phyloP scores from a whole-genome alignment of 2,797 vertebrate species.

The Meriones psammophilus region DNA sequence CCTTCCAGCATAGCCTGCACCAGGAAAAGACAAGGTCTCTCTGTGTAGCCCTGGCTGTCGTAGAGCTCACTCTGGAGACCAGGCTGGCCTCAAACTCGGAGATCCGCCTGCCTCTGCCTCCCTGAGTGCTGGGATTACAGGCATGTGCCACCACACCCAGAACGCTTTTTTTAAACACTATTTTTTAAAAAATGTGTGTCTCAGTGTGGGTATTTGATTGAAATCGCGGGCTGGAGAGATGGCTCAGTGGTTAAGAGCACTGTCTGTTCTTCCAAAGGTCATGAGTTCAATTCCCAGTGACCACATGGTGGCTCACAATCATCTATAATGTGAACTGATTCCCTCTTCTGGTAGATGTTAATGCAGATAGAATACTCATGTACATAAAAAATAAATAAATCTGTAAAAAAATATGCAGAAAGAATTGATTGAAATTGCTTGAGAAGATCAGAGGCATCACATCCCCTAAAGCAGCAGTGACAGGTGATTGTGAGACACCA shows the following conservation, averaged over 20 bases:
- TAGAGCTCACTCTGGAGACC: neutral
- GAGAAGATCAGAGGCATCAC: neutral
- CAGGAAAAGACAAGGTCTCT: neutral
- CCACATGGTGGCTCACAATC: too few species aligned
- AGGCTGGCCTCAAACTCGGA: neutral
- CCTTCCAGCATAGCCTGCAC: constrained; percentile 7
- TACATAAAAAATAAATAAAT: too few species aligned
- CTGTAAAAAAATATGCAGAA: too few species aligned
- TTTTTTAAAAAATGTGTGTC: neutral
- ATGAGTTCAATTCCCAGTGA: too few species aligned
- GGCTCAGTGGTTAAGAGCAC: too few species aligned
- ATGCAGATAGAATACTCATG: too few species aligned
- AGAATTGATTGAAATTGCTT: neutral
- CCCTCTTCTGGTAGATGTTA: too few species aligned
- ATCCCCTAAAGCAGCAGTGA: neutral
- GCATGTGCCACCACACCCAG: too few species aligned
- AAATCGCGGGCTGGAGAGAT: too few species aligned
- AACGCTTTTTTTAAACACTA: neutral
- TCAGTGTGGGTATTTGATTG: neutral
- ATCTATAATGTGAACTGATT: too few species aligned
- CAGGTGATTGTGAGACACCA: neutral
- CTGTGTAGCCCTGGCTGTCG: neutral
- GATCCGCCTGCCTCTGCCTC: neutral
- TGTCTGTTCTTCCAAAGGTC: too few species aligned
- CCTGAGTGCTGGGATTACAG: neutral